A percentile compares a stretch with the other conserved stretches of the same genome.
Evolutionary conservation across 2,888 invertebrate genomes (phyloP).

Genomic region (Mythimna loreyi): DNA sequence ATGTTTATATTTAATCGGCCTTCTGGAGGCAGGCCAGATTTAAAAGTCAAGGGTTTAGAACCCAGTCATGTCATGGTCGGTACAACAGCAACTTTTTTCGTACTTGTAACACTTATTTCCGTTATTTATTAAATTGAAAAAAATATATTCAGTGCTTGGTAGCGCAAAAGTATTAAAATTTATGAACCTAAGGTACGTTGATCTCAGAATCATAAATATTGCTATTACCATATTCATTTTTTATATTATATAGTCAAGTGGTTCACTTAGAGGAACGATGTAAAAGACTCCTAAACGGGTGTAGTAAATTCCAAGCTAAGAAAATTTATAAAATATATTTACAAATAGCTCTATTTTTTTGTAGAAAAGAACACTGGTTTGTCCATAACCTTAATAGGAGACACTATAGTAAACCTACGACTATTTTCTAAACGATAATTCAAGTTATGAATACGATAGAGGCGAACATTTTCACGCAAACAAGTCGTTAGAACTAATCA

Average conservation of each 20-base stretch:
- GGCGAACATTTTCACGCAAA: constrained; percentile 53
- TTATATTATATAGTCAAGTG: constrained; percentile 9
- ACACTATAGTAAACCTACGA: neutral
- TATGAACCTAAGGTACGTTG: constrained; percentile 13
- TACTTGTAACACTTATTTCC: constrained; percentile 34
- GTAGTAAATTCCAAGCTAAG: neutral
- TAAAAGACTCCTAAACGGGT: constrained; percentile 7
- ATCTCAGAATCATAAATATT: constrained; percentile 30
- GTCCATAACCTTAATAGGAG: neutral
- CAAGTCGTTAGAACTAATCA: constrained; percentile 45
- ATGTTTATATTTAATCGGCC: constrained; percentile 39
- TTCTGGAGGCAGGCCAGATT: constrained; percentile 38
- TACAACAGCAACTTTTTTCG: constrained; percentile 27
- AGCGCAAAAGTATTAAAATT: constrained; percentile 14
- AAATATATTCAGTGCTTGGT: constrained; percentile 4
- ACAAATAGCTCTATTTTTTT: neutral
- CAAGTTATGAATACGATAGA: constrained; percentile 8
- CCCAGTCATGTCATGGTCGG: constrained; percentile 52
- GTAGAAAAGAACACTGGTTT: neutral
- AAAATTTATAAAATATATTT: neutral
- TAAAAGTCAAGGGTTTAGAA: constrained; percentile 60
- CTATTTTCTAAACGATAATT: constrained; percentile 2
- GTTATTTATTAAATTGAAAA: neutral
- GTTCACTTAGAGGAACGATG: neutral
- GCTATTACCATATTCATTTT: constrained; percentile 29